phyloP scores from a whole-genome alignment of 2,797 vertebrate genomes.

The Cynopterus sphinx region DNA sequence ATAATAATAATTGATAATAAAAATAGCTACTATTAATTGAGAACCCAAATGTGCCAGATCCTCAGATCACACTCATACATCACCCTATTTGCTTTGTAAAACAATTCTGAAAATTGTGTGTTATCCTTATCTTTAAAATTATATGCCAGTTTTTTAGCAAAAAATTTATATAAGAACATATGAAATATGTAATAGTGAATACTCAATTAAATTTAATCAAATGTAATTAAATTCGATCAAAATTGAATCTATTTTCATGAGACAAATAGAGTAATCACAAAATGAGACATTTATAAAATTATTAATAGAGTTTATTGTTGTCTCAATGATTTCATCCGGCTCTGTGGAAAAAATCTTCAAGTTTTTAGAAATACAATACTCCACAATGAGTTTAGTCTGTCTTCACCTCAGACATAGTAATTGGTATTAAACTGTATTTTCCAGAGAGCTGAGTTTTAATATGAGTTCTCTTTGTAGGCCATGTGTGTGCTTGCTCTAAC shows the following conservation, averaged over 20 bases:
- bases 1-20: background rate
- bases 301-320: background rate
- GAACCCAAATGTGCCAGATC: background rate
- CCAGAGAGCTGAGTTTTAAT: background rate
- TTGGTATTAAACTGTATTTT: background rate
- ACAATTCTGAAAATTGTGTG: background rate
- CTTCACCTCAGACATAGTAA: slow-evolving; percentile 34
- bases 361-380: background rate
- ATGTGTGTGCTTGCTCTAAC: background rate
- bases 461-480: background rate
- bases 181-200: background rate
- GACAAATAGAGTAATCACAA: background rate
- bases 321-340: background rate
- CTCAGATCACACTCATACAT: background rate
- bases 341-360: background rate
- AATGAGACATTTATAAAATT: background rate
- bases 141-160: background rate
- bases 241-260: background rate
- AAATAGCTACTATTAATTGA: background rate
- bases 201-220: background rate
- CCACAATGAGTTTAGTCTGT: background rate
- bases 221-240: background rate
- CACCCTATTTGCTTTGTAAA: background rate
- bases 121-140: background rate
- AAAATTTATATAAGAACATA: background rate